Conservation (phyloP, 1,140 invertebrate species). For the Drusus annulatus region DNA sequence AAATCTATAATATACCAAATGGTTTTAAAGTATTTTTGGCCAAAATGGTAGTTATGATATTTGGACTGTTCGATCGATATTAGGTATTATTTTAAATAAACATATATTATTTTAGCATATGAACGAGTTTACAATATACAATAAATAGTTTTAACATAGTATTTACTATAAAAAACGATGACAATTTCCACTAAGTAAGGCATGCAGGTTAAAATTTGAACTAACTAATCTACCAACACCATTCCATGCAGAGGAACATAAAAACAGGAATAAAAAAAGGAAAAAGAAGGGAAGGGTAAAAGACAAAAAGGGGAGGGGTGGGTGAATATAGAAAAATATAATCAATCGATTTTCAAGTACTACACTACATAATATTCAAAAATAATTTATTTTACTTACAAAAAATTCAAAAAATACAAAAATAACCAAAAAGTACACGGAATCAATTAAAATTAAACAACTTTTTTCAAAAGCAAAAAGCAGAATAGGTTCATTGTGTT, state of each 20-base stretch:
- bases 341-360: slow-evolving; percentile 58
- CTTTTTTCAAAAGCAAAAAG: slow-evolving; percentile 55
- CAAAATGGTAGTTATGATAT: too few species aligned
- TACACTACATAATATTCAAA: slow-evolving; percentile 51
- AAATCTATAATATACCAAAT: too few species aligned
- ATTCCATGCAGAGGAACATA: slow-evolving; percentile 35
- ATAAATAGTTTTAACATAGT: too few species aligned
- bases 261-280: slow-evolving; percentile 4
- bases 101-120: too few species aligned
- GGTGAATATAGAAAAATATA: slow-evolving; percentile 42
- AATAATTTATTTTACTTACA: slow-evolving; percentile 45
- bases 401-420: slow-evolving; percentile 47
- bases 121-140: too few species aligned
- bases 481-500: slow-evolving; percentile 57
- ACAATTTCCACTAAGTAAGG: too few species aligned
- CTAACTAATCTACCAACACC: slow-evolving; percentile 25
- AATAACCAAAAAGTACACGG: slow-evolving; percentile 47
- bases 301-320: slow-evolving; percentile 23
- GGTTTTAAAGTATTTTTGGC: too few species aligned
- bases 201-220: slow-evolving; percentile 12
- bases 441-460: slow-evolving; percentile 35
- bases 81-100: too few species aligned
- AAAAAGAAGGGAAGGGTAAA: slow-evolving; percentile 13
- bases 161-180: too few species aligned
- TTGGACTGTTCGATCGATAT: too few species aligned